Evolutionary conservation across 2,888 invertebrate genomes (phyloP).

Genomic region (Ormyrus thymus): DNA sequence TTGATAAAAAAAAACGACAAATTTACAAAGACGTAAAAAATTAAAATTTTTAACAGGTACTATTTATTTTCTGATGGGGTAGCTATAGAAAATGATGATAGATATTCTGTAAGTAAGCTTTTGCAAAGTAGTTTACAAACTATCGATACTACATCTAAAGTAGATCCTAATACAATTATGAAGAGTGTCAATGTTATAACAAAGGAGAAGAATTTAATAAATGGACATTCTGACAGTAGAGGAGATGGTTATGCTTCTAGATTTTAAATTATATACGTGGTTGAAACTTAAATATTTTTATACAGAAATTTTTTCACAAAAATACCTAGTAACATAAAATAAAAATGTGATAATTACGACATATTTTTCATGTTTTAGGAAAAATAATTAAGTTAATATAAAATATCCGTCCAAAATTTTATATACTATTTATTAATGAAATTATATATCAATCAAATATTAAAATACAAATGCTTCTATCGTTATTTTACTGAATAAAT

Average conservation of each 20-base stretch:
- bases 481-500: too few species aligned
- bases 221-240: conserved; percentile 84
- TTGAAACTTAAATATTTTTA: conserved; percentile 6
- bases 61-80: conserved; percentile 67
- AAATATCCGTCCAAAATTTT: not conserved
- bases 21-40: not conserved
- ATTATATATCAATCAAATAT: too few species aligned
- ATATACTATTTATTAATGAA: too few species aligned
- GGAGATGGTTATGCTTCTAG: conserved; percentile 83
- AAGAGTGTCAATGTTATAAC: conserved; percentile 82
- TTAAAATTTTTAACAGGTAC: conserved; percentile 62
- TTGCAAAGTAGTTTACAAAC: conserved; percentile 58
- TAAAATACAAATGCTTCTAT: too few species aligned
- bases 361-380: conserved; percentile 11
- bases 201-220: conserved; percentile 80
- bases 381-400: conserved; percentile 5
- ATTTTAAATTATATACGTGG: conserved; percentile 70
- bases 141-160: conserved; percentile 59
- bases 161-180: conserved; percentile 60
- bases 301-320: not conserved
- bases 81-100: conserved; percentile 65
- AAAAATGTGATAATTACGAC: conserved; percentile 30
- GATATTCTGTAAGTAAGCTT: conserved; percentile 61
- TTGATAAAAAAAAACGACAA: not conserved
- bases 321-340: not conserved